Evolutionary conservation across 2,888 invertebrate genomes (phyloP).

Genomic region (Dasysyrphus tricinctus): DNA sequence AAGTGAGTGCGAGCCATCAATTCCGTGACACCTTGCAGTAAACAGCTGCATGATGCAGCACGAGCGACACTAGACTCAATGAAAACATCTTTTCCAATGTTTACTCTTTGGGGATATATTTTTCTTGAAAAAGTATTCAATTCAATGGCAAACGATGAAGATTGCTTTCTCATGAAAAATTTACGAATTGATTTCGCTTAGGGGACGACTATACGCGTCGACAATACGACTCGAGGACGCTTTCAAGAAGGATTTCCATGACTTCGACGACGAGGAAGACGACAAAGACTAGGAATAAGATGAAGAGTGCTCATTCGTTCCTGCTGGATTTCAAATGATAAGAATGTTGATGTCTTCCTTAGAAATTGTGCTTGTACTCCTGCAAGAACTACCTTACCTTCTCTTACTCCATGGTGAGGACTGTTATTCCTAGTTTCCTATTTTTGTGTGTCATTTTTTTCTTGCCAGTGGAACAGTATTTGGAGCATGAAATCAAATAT

Average conservation of each 20-base stretch:
- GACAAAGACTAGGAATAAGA: slow-evolving; percentile 18
- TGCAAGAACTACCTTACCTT: slow-evolving; percentile 5
- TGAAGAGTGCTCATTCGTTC: slow-evolving; percentile 57
- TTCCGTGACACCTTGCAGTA: slow-evolving; percentile 35
- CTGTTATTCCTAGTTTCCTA: slow-evolving; percentile 26
- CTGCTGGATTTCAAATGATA: slow-evolving; percentile 63
- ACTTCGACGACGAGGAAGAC: slow-evolving; percentile 33
- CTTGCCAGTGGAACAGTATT: slow-evolving; percentile 47
- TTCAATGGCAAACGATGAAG: slow-evolving; percentile 63
- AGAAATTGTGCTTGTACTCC: slow-evolving; percentile 43
- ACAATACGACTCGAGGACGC: slow-evolving; percentile 2
- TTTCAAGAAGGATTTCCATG: slow-evolving; percentile 17
- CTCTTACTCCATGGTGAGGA: not conserved
- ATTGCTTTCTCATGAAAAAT: slow-evolving; percentile 73
- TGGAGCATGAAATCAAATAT: slow-evolving; percentile 72
- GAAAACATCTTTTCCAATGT: slow-evolving; percentile 50
- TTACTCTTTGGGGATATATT: slow-evolving; percentile 19
- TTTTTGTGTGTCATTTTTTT: slow-evolving; percentile 24
- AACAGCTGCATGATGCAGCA: slow-evolving; percentile 24
- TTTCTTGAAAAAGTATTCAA: slow-evolving; percentile 55
- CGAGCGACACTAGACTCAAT: slow-evolving; percentile 26
- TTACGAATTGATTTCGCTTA: slow-evolving; percentile 71
- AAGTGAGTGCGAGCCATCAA: slow-evolving; percentile 56
- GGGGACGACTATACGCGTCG: slow-evolving; percentile 24
- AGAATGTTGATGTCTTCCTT: slow-evolving; percentile 67